Evolutionary conservation across 92 coral and sea anemone genomes (phyloP).

Genomic region (Epizoanthus rinbou): DNA sequence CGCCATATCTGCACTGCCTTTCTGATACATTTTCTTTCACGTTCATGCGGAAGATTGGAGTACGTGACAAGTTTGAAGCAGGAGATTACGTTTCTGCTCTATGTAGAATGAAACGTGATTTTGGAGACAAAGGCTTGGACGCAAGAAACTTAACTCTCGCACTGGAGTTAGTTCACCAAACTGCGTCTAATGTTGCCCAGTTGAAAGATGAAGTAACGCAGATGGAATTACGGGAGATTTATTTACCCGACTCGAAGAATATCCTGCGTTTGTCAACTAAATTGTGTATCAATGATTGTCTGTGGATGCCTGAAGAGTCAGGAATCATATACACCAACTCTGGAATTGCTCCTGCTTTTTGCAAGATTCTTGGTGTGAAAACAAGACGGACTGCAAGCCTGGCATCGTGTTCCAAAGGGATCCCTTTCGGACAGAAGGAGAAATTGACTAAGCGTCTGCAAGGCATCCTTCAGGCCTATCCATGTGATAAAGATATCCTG

Average conservation of each 20-base stretch:
- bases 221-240: conserved; percentile 34
- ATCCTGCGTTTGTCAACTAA: conserved; percentile 42
- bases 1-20: conserved; percentile 62
- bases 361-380: conserved; percentile 59
- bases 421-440: conserved; percentile 65
- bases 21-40: conserved; percentile 12
- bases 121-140: conserved; percentile 33
- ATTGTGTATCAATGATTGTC: conserved; percentile 67
- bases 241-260: conserved; percentile 61
- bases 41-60: conserved; percentile 49
- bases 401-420: conserved; percentile 16
- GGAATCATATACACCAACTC: conserved; percentile 47
- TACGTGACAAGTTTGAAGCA: conserved; percentile 45
- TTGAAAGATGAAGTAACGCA: background rate
- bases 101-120: conserved; percentile 15
- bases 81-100: conserved; percentile 53
- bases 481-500: conserved; percentile 45
- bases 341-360: conserved; percentile 42
- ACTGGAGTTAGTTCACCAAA: conserved; percentile 15
- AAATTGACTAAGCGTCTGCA: conserved; percentile 65
- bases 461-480: conserved; percentile 72
- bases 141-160: background rate
- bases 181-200: background rate
- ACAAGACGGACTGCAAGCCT: conserved; percentile 59
- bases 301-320: conserved; percentile 62